phyloP scores from a whole-genome alignment of 2,797 vertebrate species.

The Squalus acanthias region DNA sequence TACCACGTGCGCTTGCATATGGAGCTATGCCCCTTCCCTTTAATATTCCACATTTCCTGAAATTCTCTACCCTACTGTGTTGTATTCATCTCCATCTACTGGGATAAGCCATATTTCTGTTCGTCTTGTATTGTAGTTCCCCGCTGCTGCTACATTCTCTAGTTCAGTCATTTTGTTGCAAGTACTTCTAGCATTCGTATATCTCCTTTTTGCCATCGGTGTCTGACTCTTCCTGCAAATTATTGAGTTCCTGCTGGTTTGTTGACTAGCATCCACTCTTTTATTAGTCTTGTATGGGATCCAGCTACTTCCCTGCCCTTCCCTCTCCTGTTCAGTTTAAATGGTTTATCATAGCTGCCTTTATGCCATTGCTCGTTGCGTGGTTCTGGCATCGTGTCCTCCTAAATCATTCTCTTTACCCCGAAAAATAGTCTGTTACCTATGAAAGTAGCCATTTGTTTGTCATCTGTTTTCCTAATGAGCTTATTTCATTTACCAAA shows the following conservation, averaged over 20 bases:
- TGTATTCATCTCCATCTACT: background rate
- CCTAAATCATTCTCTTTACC: background rate
- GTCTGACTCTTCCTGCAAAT: background rate
- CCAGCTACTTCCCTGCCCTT: background rate
- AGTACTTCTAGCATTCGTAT: background rate
- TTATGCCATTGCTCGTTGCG: background rate
- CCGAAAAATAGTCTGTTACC: background rate
- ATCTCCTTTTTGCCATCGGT: background rate
- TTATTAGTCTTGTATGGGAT: background rate
- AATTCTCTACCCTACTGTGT: background rate
- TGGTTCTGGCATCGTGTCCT: background rate
- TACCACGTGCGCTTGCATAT: background rate
- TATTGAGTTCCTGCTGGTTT: background rate
- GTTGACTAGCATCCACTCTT: background rate
- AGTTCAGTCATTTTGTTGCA: too few relatives aligned
- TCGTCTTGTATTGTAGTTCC: too few relatives aligned
- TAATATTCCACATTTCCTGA: background rate
- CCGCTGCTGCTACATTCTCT: too few relatives aligned
- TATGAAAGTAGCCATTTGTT: background rate
- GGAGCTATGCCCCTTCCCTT: background rate
- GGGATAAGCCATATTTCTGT: too few relatives aligned
- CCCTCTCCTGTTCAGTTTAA: too few relatives aligned
- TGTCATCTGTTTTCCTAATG: background rate
- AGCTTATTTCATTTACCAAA: too few relatives aligned
- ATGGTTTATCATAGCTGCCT: background rate